Conservation (phyloP, 2,888 invertebrate genomes). For the Drosophila yooni region DNA sequence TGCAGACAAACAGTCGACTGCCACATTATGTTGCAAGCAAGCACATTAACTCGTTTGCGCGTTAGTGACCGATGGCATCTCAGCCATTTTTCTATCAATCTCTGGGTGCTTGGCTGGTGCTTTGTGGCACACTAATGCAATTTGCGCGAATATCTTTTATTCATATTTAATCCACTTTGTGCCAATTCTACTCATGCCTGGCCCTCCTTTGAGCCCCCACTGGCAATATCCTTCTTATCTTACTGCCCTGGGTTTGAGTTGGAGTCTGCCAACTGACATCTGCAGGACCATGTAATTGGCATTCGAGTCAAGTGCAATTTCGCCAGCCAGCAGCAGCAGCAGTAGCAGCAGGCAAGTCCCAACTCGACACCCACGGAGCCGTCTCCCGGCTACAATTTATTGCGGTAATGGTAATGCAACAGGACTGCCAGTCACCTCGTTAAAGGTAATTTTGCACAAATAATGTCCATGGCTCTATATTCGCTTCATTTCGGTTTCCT, state of each 20-base stretch:
- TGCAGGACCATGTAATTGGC: slow-evolving; percentile 76
- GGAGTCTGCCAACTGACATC: slow-evolving; percentile 66
- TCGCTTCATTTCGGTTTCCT: slow-evolving; percentile 21
- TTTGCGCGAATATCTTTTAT: slow-evolving; percentile 77
- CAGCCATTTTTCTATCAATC: slow-evolving; percentile 31
- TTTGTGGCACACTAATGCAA: slow-evolving; percentile 63
- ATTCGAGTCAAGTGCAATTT: slow-evolving; percentile 81
- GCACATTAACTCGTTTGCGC: slow-evolving; percentile 25
- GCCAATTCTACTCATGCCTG: slow-evolving; percentile 60
- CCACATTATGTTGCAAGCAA: not conserved
- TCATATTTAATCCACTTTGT: slow-evolving; percentile 78
- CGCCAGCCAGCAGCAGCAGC: slow-evolving; percentile 56
- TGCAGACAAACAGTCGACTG: not conserved
- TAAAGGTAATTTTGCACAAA: slow-evolving; percentile 81
- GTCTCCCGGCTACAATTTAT: slow-evolving; percentile 64
- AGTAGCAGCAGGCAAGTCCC: slow-evolving; percentile 38
- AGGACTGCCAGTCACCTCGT: slow-evolving; percentile 77
- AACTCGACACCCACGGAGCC: slow-evolving; percentile 44
- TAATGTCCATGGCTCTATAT: slow-evolving; percentile 74
- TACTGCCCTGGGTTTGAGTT: slow-evolving; percentile 10
- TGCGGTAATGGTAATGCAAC: slow-evolving; percentile 80
- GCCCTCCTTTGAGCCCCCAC: slow-evolving; percentile 16
- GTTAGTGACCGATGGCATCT: slow-evolving; percentile 46
- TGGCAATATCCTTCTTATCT: slow-evolving; percentile 35
- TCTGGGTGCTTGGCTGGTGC: slow-evolving; percentile 15